These are phyloP conservation scores for Gallinago undulata DNA, from an alignment of 2,113 vertebrate genomes.

Conservation along the genomic window DNA sequence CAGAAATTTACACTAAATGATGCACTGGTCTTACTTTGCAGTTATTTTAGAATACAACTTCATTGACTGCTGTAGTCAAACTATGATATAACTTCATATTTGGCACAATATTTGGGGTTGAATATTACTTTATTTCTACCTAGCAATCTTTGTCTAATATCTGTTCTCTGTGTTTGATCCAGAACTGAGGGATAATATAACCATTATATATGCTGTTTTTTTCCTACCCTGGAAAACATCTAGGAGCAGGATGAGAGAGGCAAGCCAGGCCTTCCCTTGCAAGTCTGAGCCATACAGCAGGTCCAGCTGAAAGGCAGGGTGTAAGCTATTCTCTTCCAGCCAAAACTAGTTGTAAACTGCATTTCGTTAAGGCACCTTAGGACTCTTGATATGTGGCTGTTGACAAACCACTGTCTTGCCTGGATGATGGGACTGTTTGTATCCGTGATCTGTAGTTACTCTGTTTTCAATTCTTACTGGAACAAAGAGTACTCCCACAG, in stretches of 20 bases:
- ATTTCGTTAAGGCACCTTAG: not conserved
- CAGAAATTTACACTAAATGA: not conserved
- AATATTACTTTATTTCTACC: not conserved
- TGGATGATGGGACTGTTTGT: not conserved
- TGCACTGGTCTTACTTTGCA: not conserved
- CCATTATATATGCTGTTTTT: not conserved
- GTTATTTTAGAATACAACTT: not conserved
- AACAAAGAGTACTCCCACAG: not conserved
- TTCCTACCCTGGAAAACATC: not conserved
- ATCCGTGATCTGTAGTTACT: not conserved
- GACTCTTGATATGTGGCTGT: not conserved
- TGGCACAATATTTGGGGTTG: not conserved
- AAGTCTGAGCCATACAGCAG: not conserved
- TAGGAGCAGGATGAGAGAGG: not conserved
- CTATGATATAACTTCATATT: not conserved
- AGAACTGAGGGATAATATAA: not conserved
- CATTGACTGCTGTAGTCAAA: not conserved
- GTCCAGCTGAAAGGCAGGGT: not conserved
- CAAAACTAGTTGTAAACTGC: not conserved
- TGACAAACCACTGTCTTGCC: not conserved
- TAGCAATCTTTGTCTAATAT: not conserved
- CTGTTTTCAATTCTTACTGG: not conserved
- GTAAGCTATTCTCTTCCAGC: not conserved
- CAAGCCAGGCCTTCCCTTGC: not conserved
- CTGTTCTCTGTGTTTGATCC: not conserved